Base-by-base conservation (phyloP, 2,113 vertebrate genomes). In the Heteronetta atricapilla region DNA sequence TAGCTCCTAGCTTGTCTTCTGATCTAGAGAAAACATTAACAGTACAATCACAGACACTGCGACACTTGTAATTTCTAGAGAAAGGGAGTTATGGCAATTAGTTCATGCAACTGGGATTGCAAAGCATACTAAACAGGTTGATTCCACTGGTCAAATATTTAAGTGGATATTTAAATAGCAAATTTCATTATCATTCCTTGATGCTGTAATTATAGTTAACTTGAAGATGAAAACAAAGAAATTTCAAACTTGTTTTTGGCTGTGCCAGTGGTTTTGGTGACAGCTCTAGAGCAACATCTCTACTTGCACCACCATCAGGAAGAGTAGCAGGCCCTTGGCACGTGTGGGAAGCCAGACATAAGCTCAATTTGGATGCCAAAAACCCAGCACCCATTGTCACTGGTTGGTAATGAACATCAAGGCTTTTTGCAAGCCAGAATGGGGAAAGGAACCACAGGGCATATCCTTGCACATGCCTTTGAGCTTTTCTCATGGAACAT, bases 341-440 rank as follows among this genome's bases (percentile, higher is more conserved):
- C 1, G 5, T 9, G 17, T 34, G 29, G 46, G 48, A 48, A n/a
- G 38, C 20, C 44, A 56, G 29, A 5, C 23, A 23, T 38, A 26
- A 63, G 25, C 5, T 23, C 6, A 48, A 53, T 8, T 1, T 11
- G 4, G 6, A 8, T 0, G 12, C 36, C n/a, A 60, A 55, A 72
- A 26, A 6, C 0, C 11, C 44, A 6, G 22, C 0, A 19, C 7
- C 18, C 0, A 2, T 34, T 53, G 20, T 0, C 10, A 5, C 16
- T 1, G 3, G 11, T 11, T 20, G 25, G 28, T 3, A 33, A 2
- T 19, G 6, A 56, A 2, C 1, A 1, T 8, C 0, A 0, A 5
- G 12, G 46, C 19, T 34, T 29, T 12, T 56, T 0, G 2, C 7
- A 8, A 1, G 5, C 8, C 26, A n/a, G 50, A n/a, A 26, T 9